phyloP scores from a whole-genome alignment of 2,113 vertebrate species.

The Benitochromis conjunctus region DNA sequence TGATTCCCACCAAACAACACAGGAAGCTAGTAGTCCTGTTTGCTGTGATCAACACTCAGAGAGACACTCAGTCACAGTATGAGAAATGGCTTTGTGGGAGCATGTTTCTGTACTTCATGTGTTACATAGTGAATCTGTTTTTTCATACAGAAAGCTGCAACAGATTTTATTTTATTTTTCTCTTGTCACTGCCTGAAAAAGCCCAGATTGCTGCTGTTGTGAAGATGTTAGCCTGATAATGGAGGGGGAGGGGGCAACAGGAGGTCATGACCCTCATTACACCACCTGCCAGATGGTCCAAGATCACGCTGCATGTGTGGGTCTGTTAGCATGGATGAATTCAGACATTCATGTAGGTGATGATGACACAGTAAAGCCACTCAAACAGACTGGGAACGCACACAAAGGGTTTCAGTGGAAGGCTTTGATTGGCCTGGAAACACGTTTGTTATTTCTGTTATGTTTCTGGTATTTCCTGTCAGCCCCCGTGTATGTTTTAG shows the following conservation, averaged over 20 bases:
- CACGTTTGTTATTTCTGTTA: background rate
- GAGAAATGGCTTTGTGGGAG: background rate
- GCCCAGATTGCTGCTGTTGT: background rate
- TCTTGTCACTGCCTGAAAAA: background rate
- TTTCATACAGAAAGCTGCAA: background rate
- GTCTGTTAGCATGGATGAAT: background rate
- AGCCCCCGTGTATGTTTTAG: background rate
- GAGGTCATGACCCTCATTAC: constrained; percentile 60
- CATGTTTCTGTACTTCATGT: background rate
- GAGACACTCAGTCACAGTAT: background rate
- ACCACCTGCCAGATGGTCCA: constrained; percentile 63
- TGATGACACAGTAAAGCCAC: background rate
- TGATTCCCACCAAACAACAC: background rate
- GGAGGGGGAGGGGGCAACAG: constrained; percentile 20
- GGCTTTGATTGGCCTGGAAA: background rate
- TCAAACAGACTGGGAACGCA: background rate
- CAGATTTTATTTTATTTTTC: background rate
- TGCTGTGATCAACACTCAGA: background rate
- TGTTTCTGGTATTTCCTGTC: background rate
- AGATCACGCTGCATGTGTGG: background rate
- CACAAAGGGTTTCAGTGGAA: background rate
- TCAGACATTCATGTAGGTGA: background rate
- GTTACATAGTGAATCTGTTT: background rate
- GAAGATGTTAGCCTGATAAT: constrained; percentile 6
- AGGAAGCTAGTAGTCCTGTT: background rate